Base-by-base conservation (phyloP, 2,113 vertebrate genomes). In the Xenopus laevis region DNA sequence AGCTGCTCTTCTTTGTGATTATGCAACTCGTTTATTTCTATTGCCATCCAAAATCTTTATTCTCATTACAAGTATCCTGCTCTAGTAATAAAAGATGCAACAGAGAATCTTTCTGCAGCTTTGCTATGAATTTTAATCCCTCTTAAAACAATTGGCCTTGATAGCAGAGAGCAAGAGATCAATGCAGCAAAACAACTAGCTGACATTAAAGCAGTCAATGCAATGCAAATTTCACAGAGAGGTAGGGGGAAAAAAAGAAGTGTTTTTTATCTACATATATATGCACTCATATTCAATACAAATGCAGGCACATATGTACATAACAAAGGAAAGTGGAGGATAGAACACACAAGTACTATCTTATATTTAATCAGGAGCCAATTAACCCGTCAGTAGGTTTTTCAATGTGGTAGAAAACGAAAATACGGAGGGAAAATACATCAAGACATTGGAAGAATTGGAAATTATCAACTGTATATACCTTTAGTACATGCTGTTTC, bases 401-500 rank as follows among this genome's bases (percentile, higher is more conserved):
- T 50, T 50, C 3, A 10, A 2, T 13, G 8, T 50, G 12, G 1
- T 1, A 50, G 47, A 16, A 50, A 12, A 50, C 47, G 4, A 50
- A 16, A 50, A 10, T 4, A 12, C 4, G 2, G 6, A 16, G 47
- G 10, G 12, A 50, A 50, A 50, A 50, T 2, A 12, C 47, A 50
- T 13, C 3, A 50, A 16, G 47, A 50, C 4, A 13, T 13, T 9
- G 12, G 10, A 40, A 50, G 2, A 50, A 50, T 13, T 13, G 47
- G 9, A 50, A 50, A 50, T 13, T 10, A 50, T 10, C 2, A 50
- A 50, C 3, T 20, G 10, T 40, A 52, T 13, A 13, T 82, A 89
- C 96, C 94, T 97, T 90, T 96, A 89, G 82, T 84, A 87, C 60
- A 30, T 17, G 84, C 79, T 64, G 81, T 80, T 57, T 84, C 86